phyloP scores from a whole-genome alignment of 2,113 vertebrate genomes.

The Esox niger region DNA sequence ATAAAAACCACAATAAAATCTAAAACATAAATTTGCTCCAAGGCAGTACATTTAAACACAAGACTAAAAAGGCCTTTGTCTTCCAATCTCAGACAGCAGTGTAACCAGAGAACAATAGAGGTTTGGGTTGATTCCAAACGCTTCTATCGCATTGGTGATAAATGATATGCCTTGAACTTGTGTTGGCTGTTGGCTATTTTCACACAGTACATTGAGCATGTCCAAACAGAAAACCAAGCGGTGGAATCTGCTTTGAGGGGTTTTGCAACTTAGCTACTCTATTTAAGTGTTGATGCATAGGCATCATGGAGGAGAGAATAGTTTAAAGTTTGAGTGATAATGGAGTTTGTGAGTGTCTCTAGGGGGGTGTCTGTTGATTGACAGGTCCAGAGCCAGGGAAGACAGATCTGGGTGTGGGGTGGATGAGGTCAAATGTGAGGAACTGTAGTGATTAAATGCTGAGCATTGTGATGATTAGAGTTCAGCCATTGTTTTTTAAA shows the following conservation, averaged over 20 bases:
- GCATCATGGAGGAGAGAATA: no score
- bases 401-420: neutral
- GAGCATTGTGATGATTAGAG: no score
- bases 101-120: slow-evolving; percentile 8
- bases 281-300: neutral
- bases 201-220: slow-evolving; percentile 13
- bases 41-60: no score
- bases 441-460: no score
- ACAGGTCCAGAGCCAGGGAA: neutral
- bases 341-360: neutral
- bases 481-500: no score
- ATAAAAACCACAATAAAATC: no score
- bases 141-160: neutral
- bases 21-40: no score
- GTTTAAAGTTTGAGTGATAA: neutral
- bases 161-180: slow-evolving; percentile 5
- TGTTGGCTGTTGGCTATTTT: neutral
- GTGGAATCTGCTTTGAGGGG: slow-evolving; percentile 26
- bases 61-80: neutral
- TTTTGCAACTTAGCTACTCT: neutral
- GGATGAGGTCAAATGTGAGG: no score
- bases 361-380: neutral
- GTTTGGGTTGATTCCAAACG: neutral
- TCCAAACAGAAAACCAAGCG: slow-evolving; percentile 6
- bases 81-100: no score